These are phyloP conservation scores for Sander lucioperca DNA, from an alignment of 2,113 vertebrate genomes.

Conservation along the genomic window DNA sequence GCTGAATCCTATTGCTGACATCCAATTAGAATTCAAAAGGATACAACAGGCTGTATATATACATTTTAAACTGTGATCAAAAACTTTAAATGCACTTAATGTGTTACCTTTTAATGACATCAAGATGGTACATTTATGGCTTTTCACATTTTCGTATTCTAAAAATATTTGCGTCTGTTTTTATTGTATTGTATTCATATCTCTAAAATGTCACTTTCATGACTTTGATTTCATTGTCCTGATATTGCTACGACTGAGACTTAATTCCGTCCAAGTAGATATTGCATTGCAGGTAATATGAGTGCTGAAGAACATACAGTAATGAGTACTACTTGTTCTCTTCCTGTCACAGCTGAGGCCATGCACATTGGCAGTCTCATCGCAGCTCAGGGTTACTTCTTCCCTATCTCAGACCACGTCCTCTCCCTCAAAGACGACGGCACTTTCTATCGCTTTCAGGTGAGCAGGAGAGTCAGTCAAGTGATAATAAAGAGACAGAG, in stretches of 20 bases:
- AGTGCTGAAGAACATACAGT: background rate
- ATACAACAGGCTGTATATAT: background rate
- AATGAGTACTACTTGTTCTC: slow-evolving; percentile 6
- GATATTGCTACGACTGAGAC: background rate
- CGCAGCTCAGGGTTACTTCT: slow-evolving; percentile 96
- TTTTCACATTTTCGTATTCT: background rate
- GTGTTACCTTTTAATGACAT: background rate
- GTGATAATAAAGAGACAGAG: background rate
- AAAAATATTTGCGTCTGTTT: background rate
- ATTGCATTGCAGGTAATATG: background rate
- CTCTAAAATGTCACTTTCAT: background rate
- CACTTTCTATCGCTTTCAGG: slow-evolving; percentile 98
- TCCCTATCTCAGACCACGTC: slow-evolving; percentile 97
- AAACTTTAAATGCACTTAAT: background rate
- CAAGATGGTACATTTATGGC: background rate
- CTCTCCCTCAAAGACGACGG: slow-evolving; percentile 96
- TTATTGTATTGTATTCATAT: background rate
- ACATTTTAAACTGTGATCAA: background rate
- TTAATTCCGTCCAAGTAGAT: background rate
- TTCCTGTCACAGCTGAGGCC: slow-evolving; percentile 88
- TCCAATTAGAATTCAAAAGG: background rate
- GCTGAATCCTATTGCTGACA: slow-evolving; percentile 7
- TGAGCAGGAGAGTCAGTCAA: slow-evolving; percentile 70
- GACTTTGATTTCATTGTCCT: background rate
- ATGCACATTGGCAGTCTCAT: slow-evolving; percentile 97